These are phyloP conservation scores for Deladenus siricidicola DNA, from an alignment of 2,888 invertebrate species.

Conservation along the genomic window DNA sequence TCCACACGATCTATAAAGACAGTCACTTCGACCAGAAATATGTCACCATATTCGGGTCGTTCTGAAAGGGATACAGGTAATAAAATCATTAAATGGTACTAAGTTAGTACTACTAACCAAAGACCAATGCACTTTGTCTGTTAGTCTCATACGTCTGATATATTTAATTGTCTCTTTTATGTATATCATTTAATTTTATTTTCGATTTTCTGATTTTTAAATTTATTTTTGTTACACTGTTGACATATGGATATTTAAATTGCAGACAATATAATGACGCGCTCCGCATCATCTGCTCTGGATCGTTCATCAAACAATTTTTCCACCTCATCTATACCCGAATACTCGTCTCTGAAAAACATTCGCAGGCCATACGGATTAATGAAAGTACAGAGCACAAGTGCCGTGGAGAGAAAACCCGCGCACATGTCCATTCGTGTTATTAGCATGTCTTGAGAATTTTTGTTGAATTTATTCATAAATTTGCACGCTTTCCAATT, in stretches of 20 bases:
- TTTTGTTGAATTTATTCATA: too few species aligned
- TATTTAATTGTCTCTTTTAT: too few species aligned
- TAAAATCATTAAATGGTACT: too few species aligned
- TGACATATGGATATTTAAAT: background rate
- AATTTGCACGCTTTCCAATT: too few species aligned
- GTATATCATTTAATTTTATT: background rate
- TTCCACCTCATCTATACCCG: conserved; percentile 18
- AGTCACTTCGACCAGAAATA: too few species aligned
- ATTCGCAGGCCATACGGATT: conserved; percentile 44
- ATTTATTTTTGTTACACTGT: background rate
- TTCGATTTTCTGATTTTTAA: background rate
- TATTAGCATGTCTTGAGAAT: conserved; percentile 28
- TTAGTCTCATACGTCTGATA: too few species aligned
- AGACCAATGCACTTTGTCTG: too few species aligned
- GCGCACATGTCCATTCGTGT: conserved; percentile 39
- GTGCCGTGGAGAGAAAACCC: conserved; percentile 42
- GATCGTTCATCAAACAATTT: background rate
- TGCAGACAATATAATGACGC: background rate
- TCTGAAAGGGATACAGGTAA: too few species aligned
- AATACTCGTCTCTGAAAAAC: conserved; percentile 5
- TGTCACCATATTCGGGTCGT: too few species aligned
- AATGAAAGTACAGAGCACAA: conserved; percentile 41
- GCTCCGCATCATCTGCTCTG: conserved; percentile 3
- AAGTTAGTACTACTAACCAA: too few species aligned
- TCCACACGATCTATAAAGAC: too few species aligned